Evolutionary conservation across 2,797 vertebrate genomes (phyloP), one percentile per base, ranked within the genome.

Genomic region (Melanotaenia maccullochi): DNA sequence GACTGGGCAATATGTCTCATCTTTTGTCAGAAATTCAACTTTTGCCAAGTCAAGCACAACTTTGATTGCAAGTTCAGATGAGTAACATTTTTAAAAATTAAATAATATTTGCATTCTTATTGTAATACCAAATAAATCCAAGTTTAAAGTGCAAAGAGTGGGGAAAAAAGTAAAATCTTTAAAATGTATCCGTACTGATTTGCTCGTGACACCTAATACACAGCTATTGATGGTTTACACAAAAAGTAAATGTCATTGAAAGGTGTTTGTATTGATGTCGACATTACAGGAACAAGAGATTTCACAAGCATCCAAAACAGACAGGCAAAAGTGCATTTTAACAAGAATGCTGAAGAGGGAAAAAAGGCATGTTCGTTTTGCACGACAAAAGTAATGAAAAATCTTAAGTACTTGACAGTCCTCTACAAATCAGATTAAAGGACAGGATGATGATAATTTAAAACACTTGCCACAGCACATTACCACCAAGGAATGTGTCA

Each of bases 291-390:
- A 71, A 63, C 40, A 61, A 57, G 52, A 77, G 38, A 38, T 56
- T 71, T 68, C 25, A 77, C 49, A 81, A 69, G 68, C 66, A 77
- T 33, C 40, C 60, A 47, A 61, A 78, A 79, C 70, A 71, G 14
- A n/a, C 18, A 38, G 20, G 36, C 20, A 44, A 79, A 84, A 81
- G 82, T 89, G 79, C 77, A 74, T 63, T 85, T 35, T 32, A 61
- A 85, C 72, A 77, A 66, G 9, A 61, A 38, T 24, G 47, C 54
- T 38, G 38, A 65, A 35, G 32, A 6, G 14, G 18, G 12, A 52
- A 25, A 47, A 47, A 9, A n/a, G 44, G 18, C 6, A 66, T 35
- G 9, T 52, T 60, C 0, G 47, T 28, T 65, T 52, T 55, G 33
- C 40, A 52, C 25, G 36, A 63, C 63, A n/a, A 63, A 36, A n/a